Base-by-base conservation (phyloP, 2,888 invertebrate genomes). In the Temnothorax unifasciatus region DNA sequence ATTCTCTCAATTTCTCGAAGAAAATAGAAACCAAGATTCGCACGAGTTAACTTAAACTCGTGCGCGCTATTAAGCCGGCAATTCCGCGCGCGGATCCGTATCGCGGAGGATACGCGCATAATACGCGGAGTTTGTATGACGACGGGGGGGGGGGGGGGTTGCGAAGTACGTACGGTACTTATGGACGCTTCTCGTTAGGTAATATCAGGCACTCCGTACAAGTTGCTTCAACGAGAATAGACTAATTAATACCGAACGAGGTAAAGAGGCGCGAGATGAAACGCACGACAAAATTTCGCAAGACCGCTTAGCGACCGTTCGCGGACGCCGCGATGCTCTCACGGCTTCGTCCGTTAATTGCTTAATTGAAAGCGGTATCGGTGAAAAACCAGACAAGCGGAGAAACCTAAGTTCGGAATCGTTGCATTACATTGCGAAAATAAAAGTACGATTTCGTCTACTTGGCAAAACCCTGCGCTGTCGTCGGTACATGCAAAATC, bases 141-240 rank as follows among this genome's bases (percentile, higher is more conserved):
- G 71, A 68, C 64, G 69, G 73, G 34, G 34, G 34, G 5, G 34
- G 68, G 38, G 34, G 34, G 4, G 34, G 0, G 44, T 75, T 25
- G 76, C 69, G 73, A 34, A 34, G 71, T 79, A 82, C 74, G 79
- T 81, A 87, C 61, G 34, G 69, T 57, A 66, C 54, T 64, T 63
- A 85, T 84, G 90, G 87, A 88, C 89, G 91, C 79, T 87, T 82
- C 86, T 85, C 92, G 88, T 91, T 90, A 91, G 90, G 90, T 87
- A 91, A 90, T 92, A 89, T 93, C 94, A 94, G 94, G 93, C 93
- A 94, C 93, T 93, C 93, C 92, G 87, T 85, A 85, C 92, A 93
- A 92, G 91, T 92, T 91, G 89, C 89, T 86, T 91, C 90, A 92
- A 91, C 92, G 91, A 93, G 91, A 92, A 92, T 91, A 92, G 41